Percentiles rank a stretch among this genome's conserved stretches.
These are phyloP conservation scores for Genyomyrus donnyi DNA, from an alignment of 2,113 vertebrate species.

Conservation along the genomic window DNA sequence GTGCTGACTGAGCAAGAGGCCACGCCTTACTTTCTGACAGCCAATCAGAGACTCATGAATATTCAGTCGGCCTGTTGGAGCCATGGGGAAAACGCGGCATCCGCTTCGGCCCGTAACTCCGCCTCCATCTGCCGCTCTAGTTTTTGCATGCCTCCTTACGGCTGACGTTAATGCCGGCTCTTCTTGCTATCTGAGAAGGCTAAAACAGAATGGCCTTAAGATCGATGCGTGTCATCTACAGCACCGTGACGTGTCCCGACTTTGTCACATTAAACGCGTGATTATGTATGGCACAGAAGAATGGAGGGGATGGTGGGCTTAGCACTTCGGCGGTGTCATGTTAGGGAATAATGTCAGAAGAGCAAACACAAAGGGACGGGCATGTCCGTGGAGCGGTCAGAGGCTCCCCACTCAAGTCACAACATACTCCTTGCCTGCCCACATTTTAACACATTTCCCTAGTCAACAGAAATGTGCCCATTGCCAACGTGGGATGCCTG, in stretches of 20 bases:
- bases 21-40: constrained; percentile 25
- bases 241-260: background rate
- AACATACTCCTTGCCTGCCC: background rate
- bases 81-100: constrained; percentile 26
- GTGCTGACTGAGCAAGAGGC: background rate
- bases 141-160: background rate
- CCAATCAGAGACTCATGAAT: constrained; percentile 38
- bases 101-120: constrained; percentile 22
- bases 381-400: background rate
- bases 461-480: background rate
- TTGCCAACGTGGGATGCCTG: background rate
- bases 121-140: background rate
- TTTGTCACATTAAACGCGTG: constrained; percentile 18
- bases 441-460: background rate
- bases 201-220: background rate
- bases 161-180: background rate
- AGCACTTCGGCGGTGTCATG: background rate
- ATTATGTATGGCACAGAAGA: background rate
- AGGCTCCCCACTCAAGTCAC: background rate
- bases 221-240: constrained; percentile 17
- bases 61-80: constrained; percentile 26
- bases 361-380: background rate
- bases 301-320: background rate
- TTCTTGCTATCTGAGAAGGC: background rate
- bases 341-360: background rate